Evolutionary conservation across 1,140 invertebrate species (phyloP), one percentile per base, ranked within the genome.

Genomic region (Popillia japonica): DNA sequence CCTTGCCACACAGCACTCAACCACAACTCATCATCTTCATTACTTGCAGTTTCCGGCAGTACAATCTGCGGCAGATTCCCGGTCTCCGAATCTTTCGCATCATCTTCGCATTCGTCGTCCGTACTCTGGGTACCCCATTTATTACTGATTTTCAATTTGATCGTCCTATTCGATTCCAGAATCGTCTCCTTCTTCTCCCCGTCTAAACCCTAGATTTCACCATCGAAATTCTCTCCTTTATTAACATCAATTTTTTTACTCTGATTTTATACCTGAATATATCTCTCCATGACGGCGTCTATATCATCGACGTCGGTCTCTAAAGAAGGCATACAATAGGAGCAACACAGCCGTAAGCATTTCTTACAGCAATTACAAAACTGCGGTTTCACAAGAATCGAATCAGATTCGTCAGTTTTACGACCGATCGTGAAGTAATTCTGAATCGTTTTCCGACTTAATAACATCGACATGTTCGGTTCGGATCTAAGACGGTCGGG

Each of bases 171-270:
- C 17, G 61, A 68, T 68, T 68, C 61, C 22, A 68, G 17, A 20
- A 68, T 68, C 7, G 22, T 34, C 1, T 1, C 10, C 27, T 68
- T 68, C 11, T 68, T 68, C 3, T 68, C 61, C 0, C 17, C 17
- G 11, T 68, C 61, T 34, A 68, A 68, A 0, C 17, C 61, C 61
- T 68, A 68, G 61, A 68, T 68, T 68, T 68, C 22, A 10, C 17
- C 10, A 11, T 10, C 10, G 6, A 68, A 27, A 10, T n/a, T n/a
- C n/a, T 14, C 44, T 48, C 8, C 2, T 48, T 48, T 48, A 48
- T 48, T 14, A n/a, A n/a, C 44, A 2, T 2, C 44, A 2, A 48
- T 48, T 2, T 17, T 48, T 48, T 2, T 2, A 48, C 4, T 34
- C 10, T 17, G 8, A 48, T 17, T 14, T 17, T 48, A 48, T 48